These are phyloP conservation scores for Chironex yamaguchii DNA, from an alignment of 30 jellyfish, hydroid and myxozoan genomes.

Conservation along the genomic window DNA sequence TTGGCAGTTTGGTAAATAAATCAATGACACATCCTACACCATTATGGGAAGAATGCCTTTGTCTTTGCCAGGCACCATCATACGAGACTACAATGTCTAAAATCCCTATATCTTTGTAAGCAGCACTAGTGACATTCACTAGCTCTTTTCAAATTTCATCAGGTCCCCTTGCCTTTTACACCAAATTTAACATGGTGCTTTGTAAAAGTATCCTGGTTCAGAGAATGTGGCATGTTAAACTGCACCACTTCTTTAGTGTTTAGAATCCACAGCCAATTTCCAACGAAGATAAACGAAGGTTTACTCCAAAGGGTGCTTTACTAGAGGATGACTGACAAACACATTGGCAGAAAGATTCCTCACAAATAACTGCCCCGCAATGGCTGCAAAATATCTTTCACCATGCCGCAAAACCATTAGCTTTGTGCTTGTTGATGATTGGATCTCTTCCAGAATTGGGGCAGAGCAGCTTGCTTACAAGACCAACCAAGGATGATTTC, in stretches of 20 bases:
- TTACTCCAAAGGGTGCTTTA: neutral
- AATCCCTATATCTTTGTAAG: conserved; percentile 9
- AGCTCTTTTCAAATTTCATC: neutral
- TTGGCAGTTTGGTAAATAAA: neutral
- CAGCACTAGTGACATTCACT: neutral
- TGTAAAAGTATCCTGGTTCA: conserved; percentile 6
- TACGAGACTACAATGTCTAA: conserved; percentile 27
- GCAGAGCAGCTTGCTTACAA: neutral
- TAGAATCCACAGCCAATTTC: conserved; percentile 29
- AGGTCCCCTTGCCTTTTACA: conserved; percentile 1
- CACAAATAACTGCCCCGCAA: too few relatives aligned
- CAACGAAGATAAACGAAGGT: neutral
- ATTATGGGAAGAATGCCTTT: conserved; percentile 61
- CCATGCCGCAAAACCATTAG: too few relatives aligned
- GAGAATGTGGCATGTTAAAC: conserved; percentile 13
- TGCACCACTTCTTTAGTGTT: conserved; percentile 28
- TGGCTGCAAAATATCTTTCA: too few relatives aligned
- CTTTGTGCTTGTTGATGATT: too few relatives aligned
- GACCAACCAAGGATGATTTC: neutral
- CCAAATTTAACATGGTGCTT: neutral
- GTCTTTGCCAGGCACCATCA: conserved; percentile 40
- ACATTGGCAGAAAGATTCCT: too few relatives aligned
- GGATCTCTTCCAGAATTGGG: neutral
- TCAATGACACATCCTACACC: conserved; percentile 64
- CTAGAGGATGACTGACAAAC: too few relatives aligned